phyloP scores from a whole-genome alignment of 2,888 invertebrate species.

The Cinara cedri region DNA sequence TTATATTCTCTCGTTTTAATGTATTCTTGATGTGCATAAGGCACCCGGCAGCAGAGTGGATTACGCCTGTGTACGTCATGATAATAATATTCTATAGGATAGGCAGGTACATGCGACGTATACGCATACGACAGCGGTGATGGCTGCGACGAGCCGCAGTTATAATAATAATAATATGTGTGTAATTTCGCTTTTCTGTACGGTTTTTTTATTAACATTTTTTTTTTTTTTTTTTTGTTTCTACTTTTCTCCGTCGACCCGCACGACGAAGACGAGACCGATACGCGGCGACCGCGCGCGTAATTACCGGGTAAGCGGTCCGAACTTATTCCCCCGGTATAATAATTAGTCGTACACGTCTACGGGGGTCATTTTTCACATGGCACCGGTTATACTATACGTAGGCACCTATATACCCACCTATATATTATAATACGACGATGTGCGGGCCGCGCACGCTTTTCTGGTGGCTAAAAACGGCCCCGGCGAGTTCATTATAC shows the following conservation, averaged over 20 bases:
- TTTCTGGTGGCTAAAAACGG: conserved; percentile 23
- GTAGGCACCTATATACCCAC: too few species aligned
- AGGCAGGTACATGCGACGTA: too few species aligned
- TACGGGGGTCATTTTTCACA: conserved; percentile 28
- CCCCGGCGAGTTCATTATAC: conserved; percentile 6
- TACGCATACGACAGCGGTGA: neutral
- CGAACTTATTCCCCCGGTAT: conserved; percentile 28
- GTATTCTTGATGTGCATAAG: conserved; percentile 55
- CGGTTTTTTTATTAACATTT: too few species aligned
- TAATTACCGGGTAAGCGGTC: conserved; percentile 45
- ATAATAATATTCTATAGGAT: too few species aligned
- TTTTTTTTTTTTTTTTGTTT: neutral
- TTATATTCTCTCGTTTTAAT: conserved; percentile 34
- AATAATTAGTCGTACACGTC: conserved; percentile 34
- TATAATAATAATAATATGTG: too few species aligned
- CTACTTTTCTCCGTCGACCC: neutral
- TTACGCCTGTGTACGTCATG: neutral
- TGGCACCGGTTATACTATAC: conserved; percentile 13
- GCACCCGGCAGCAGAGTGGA: conserved; percentile 52
- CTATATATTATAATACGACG: neutral
- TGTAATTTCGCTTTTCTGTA: conserved; percentile 47
- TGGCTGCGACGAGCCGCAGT: neutral
- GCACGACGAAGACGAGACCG: neutral
- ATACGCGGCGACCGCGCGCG: neutral
- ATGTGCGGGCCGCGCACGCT: conserved; percentile 1